These are phyloP conservation scores for Tachysurus vachellii DNA, from an alignment of 2,113 vertebrate genomes.

Conservation along the genomic window DNA sequence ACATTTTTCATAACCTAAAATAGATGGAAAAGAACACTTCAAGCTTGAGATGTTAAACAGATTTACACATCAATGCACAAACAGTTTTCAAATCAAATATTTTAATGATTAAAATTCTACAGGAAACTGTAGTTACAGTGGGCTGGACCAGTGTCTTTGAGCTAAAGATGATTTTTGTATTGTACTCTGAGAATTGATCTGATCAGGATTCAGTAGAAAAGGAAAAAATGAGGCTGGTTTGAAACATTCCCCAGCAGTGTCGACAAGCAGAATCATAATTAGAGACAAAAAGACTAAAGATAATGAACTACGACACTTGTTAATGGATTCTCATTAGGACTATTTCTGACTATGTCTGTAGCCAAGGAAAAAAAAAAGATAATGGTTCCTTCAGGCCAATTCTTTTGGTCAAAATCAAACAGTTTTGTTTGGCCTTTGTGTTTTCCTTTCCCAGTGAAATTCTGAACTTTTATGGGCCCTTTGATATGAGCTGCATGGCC, in stretches of 20 bases:
- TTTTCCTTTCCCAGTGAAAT: conserved; percentile 16
- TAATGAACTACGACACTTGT: conserved; percentile 67
- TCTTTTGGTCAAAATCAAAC: conserved; percentile 58
- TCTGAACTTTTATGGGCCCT: neutral
- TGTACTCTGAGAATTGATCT: neutral
- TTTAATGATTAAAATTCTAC: neutral
- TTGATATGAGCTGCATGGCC: conserved; percentile 5
- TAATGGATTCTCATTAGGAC: conserved; percentile 69
- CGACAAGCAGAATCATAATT: conserved; percentile 64
- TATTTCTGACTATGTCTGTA: conserved; percentile 57
- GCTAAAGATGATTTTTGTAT: neutral
- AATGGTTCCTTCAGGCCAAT: conserved; percentile 46
- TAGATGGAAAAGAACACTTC: neutral
- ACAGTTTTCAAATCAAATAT: neutral
- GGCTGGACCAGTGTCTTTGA: neutral
- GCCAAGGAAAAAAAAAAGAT: conserved; percentile 47
- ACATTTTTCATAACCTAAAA: neutral
- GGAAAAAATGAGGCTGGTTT: conserved; percentile 43
- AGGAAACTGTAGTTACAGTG: neutral
- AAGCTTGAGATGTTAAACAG: neutral
- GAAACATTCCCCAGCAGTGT: conserved; percentile 58
- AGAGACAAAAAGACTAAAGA: conserved; percentile 64
- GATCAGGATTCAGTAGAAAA: conserved; percentile 29
- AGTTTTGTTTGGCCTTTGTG: conserved; percentile 58
- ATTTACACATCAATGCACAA: neutral